phyloP scores from a whole-genome alignment of 2,797 vertebrate genomes.

The Caiman crocodilus region DNA sequence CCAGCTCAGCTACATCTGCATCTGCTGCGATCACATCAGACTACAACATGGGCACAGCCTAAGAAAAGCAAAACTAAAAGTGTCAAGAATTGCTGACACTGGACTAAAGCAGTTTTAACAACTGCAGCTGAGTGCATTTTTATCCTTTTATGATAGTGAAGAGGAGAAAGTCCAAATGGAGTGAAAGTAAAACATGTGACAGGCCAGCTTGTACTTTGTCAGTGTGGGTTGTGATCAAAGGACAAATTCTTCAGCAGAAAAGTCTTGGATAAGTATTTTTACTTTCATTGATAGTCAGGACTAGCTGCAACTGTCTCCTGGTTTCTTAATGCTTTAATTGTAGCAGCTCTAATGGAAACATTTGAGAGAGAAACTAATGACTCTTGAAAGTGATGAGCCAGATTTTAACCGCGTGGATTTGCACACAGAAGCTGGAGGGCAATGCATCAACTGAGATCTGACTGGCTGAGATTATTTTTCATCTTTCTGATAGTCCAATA shows the following conservation, averaged over 20 bases:
- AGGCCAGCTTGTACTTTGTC: neutral
- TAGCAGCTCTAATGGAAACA: neutral
- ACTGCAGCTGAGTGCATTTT: neutral
- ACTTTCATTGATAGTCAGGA: too few species aligned
- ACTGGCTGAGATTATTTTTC: neutral
- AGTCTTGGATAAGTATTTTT: neutral
- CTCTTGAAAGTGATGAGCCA: neutral
- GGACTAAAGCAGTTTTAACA: neutral
- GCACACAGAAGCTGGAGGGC: neutral
- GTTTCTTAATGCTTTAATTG: neutral
- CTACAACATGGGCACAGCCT: too few species aligned
- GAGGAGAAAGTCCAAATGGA: neutral
- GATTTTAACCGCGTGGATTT: neutral
- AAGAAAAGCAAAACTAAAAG: too few species aligned
- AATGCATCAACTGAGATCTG: constrained; percentile 3
- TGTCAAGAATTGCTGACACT: neutral
- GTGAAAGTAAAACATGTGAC: neutral
- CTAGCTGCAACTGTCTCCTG: neutral
- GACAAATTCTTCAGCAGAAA: neutral
- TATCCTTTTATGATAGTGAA: neutral
- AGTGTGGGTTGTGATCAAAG: neutral
- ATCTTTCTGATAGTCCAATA: constrained; percentile 8
- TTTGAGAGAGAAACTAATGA: neutral
- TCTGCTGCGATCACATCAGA: too few species aligned
- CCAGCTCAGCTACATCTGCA: too few species aligned